phyloP scores from a whole-genome alignment of 2,797 vertebrate genomes.

The Epinephelus awoara region DNA sequence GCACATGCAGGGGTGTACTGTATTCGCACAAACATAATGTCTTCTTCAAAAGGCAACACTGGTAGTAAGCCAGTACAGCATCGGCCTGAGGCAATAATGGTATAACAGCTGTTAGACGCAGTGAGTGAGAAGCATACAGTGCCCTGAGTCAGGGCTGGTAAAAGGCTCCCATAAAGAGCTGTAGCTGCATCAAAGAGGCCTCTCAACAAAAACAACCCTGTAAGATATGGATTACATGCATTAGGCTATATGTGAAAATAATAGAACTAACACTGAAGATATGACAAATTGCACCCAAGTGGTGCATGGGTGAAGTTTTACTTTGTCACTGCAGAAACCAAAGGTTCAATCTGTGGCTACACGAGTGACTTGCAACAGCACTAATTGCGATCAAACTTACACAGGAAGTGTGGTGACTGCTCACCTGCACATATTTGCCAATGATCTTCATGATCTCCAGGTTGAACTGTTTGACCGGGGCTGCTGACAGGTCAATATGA shows the following conservation, averaged over 20 bases:
- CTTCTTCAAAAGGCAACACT: constrained; percentile 41
- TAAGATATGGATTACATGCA: constrained; percentile 10
- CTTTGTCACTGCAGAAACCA: neutral
- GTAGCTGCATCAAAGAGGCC: constrained; percentile 44
- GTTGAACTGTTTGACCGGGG: constrained; percentile 98
- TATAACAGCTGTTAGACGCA: constrained; percentile 40
- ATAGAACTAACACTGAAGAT: neutral
- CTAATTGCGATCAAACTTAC: neutral
- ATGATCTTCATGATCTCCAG: constrained; percentile 99
- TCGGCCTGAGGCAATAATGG: constrained; percentile 39
- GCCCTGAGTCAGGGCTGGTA: constrained; percentile 43
- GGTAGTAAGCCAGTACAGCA: constrained; percentile 33
- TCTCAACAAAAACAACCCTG: constrained; percentile 35
- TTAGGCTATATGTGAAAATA: neutral
- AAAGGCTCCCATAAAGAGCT: constrained; percentile 63
- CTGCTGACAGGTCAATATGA: constrained; percentile 95
- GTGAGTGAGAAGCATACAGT: constrained; percentile 32
- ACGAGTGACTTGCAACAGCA: neutral
- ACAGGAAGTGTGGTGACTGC: constrained; percentile 38
- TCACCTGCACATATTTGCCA: constrained; percentile 98
- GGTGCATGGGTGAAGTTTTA: neutral
- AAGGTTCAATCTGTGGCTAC: no score
- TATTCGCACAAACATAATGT: constrained; percentile 57
- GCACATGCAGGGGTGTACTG: constrained; percentile 26
- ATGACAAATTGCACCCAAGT: neutral